Evolutionary conservation across 1,140 invertebrate genomes (phyloP).

Genomic region (Antheraea mylitta): DNA sequence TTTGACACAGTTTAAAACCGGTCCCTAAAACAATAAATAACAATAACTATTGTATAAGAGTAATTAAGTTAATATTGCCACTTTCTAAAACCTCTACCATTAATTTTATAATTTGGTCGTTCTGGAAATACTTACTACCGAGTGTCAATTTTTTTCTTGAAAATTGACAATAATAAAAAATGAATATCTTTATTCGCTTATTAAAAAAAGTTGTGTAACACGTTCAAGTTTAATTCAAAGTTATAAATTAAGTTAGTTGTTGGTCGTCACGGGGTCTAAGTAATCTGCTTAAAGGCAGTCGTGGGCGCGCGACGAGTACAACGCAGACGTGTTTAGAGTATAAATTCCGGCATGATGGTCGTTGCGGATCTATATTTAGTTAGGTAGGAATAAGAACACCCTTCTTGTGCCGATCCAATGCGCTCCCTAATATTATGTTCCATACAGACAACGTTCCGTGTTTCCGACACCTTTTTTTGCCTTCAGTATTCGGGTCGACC

Average conservation of each 20-base stretch:
- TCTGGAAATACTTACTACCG: too few species aligned
- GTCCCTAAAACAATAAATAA: too few species aligned
- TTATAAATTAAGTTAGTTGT: constrained; percentile 20
- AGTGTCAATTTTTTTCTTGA: too few species aligned
- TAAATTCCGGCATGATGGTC: constrained; percentile 42
- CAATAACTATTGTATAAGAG: too few species aligned
- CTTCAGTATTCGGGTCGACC: constrained; percentile 31
- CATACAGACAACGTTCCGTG: constrained; percentile 23
- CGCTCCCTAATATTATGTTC: constrained; percentile 32
- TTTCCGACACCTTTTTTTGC: constrained; percentile 40
- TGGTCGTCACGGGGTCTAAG: constrained; percentile 19
- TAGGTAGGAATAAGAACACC: constrained; percentile 35
- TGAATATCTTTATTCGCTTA: too few species aligned
- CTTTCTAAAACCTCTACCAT: too few species aligned
- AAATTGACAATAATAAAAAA: too few species aligned
- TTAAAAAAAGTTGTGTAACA: neutral
- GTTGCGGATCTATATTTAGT: constrained; percentile 58
- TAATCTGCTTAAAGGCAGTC: constrained; percentile 27
- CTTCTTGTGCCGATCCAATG: constrained; percentile 31
- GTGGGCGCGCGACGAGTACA: constrained; percentile 25
- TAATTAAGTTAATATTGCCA: too few species aligned
- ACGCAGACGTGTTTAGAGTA: constrained; percentile 49
- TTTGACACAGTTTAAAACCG: neutral
- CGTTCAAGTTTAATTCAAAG: neutral
- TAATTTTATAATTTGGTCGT: too few species aligned